phyloP scores from a whole-genome alignment of 2,888 invertebrate species.

The Mallateleia sp. region DNA sequence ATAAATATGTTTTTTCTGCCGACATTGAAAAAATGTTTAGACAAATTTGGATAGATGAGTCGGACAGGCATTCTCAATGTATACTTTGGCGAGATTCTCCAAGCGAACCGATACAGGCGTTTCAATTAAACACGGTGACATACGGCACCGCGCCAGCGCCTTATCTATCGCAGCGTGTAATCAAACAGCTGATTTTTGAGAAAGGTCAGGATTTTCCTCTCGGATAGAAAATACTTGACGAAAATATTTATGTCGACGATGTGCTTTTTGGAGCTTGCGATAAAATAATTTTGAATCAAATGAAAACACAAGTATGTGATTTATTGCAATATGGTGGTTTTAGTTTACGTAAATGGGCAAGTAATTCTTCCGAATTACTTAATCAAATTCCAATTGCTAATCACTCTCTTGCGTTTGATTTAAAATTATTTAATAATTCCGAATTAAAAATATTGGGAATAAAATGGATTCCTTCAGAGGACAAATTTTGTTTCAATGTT shows the following conservation, averaged over 20 bases:
- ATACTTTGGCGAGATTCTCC: background rate
- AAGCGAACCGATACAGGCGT: background rate
- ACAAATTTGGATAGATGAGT: background rate
- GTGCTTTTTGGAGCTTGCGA: background rate
- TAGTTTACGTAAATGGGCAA: constrained; percentile 12
- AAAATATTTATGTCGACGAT: constrained; percentile 1
- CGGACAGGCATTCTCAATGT: background rate
- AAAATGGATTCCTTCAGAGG: background rate
- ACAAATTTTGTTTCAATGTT: background rate
- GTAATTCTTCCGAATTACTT: no score
- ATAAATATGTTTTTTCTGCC: background rate
- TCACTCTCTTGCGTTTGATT: no score
- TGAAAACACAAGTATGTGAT: background rate
- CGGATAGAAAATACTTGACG: background rate
- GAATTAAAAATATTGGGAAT: constrained; percentile 7
- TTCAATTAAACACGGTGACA: background rate
- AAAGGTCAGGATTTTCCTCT: background rate
- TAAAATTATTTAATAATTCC: background rate
- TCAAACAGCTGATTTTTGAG: background rate
- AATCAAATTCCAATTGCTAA: background rate
- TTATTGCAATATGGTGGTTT: background rate
- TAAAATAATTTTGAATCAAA: background rate
- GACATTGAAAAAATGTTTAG: constrained; percentile 16
- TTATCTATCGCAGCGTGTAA: background rate
- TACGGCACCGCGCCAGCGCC: background rate